Base-by-base conservation (phyloP, 2,797 vertebrate genomes). In the Acomys russatus region DNA sequence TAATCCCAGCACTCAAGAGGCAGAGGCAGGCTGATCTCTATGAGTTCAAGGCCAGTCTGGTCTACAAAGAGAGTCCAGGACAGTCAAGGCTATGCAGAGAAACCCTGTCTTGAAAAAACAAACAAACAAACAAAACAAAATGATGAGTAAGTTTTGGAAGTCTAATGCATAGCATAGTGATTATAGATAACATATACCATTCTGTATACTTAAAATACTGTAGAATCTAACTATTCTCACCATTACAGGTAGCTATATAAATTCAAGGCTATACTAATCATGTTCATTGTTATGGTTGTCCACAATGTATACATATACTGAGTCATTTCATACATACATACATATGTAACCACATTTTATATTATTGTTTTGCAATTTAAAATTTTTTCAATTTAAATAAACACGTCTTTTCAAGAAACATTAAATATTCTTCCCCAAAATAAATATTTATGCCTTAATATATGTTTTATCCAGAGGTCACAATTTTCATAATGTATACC, bases 301-400 rank as follows among this genome's bases (percentile, higher is more conserved):
- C 25, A 88, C 61, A 78, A 7, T 56, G 17, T 74, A 61, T 49
- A 23, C 9, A 38, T 14, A 56, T 66, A 80, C 18, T 28, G 49
- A 73, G n/a, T 59, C n/a, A 49, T 33, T 30, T 59, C 56, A 17
- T 35, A 51, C 15, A 35, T 35, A 51, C 15, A 35, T 38, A 44
- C 68, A 71, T 23, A 88, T 51, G 83, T 18, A 44, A 44, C 87
- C 38, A 91, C 38, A 92, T 28, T 88, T 90, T 71, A 71, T 8
- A 17, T n/a, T 70, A 49, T 73, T 74, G 17, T 77, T 92, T 35
- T 88, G 18, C 15, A 95, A 71, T 61, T 33, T 30, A 33, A 0
- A 59, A 87, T 80, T 91, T 80, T 91, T 94, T 90, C n/a, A n/a
- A n/a, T 92, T 88, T 87, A 73, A 90, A 90, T 91, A 89, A 14